A percentile compares a stretch with the other conserved stretches of the same genome.
Evolutionary conservation across 2,113 vertebrate species (phyloP).

Genomic region (Mesitornis unicolor): DNA sequence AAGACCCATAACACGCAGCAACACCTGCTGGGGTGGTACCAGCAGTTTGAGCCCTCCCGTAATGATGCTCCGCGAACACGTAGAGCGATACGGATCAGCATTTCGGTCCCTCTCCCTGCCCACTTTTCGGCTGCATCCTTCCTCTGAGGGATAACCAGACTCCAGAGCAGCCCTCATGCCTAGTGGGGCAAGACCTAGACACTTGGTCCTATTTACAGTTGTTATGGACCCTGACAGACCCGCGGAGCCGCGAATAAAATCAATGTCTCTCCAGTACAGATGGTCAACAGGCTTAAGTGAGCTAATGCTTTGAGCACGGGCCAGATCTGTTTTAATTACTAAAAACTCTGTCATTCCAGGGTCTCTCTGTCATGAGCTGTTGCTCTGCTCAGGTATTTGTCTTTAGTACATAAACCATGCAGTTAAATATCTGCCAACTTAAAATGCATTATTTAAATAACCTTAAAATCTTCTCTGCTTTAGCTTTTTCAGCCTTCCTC

Average conservation of each 20-base stretch:
- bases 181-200: background rate
- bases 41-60: background rate
- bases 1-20: background rate
- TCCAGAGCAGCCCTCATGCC: background rate
- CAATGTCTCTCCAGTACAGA: constrained; percentile 43
- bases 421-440: constrained; percentile 58
- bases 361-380: constrained; percentile 31
- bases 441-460: constrained; percentile 65
- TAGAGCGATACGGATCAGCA: background rate
- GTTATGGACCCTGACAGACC: background rate
- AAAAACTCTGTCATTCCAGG: constrained; percentile 32
- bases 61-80: background rate
- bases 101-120: background rate
- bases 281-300: constrained; percentile 52
- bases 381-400: constrained; percentile 33
- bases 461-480: constrained; percentile 38
- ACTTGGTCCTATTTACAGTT: background rate
- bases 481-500: constrained; percentile 34
- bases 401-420: constrained; percentile 38
- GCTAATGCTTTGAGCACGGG: constrained; percentile 44
- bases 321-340: constrained; percentile 66
- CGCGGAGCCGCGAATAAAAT: constrained; percentile 24
- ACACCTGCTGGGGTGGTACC: constrained; percentile 7
- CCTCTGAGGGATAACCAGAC: background rate
- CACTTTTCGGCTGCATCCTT: background rate